phyloP scores from a whole-genome alignment of 2,113 vertebrate genomes.

The Sarotherodon lohbergeri region DNA sequence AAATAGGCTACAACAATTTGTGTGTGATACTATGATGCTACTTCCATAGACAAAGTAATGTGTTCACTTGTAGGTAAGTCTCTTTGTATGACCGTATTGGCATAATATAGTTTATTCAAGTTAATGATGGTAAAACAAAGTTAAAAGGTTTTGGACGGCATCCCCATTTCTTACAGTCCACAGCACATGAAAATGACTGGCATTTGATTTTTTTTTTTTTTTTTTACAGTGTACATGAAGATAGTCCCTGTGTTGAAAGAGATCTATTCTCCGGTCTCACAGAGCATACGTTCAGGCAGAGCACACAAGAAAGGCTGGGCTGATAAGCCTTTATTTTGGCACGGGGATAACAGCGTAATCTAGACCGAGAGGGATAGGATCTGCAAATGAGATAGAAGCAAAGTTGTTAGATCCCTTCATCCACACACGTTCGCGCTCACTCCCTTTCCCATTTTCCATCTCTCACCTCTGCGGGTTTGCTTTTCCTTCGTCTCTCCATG shows the following conservation, averaged over 20 bases:
- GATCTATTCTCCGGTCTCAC: not conserved
- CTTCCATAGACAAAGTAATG: not conserved
- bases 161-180: not conserved
- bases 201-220: not conserved
- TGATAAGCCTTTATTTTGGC: constrained; percentile 47
- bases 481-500: constrained; percentile 26
- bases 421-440: not conserved
- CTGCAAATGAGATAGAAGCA: constrained; percentile 56
- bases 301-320: constrained; percentile 9
- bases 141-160: not conserved
- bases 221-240: not conserved
- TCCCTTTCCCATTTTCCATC: not conserved
- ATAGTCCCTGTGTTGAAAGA: not conserved
- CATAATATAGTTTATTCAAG: not conserved
- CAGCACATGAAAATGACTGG: not conserved
- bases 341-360: constrained; percentile 38
- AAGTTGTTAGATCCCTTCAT: constrained; percentile 51
- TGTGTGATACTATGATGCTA: not conserved
- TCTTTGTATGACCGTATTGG: not conserved
- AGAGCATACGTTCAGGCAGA: not conserved
- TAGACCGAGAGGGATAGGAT: constrained; percentile 43
- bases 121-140: not conserved
- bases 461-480: constrained; percentile 31
- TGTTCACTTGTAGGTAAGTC: not conserved
- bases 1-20: not conserved